Base-by-base conservation (phyloP, 2,113 vertebrate genomes). In the Eretmochelys imbricata region DNA sequence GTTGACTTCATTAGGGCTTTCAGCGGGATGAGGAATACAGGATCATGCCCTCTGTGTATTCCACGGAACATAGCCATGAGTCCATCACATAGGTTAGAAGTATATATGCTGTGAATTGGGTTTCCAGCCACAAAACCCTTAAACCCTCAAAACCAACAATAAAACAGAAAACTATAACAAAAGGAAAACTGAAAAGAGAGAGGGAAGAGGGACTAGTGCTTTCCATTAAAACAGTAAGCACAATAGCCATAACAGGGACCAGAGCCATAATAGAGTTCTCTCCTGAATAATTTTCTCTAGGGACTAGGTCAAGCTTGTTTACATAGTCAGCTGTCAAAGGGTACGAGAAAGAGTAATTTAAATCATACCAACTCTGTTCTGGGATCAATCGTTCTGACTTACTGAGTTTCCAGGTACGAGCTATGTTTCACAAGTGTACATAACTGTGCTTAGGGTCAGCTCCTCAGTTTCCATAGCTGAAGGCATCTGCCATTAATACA, bases 41-140 rank as follows among this genome's bases (percentile, higher is more conserved):
- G 90, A 85, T 87, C 0, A 54, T 62, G 84, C 38, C 81, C 91
- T 87, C 75, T 0, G 0, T 87, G 42, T 78, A 25, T 87, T 82
- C 62, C 46, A n/a, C 78, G 85, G 91, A 72, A 89, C 83, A 31
- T 81, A 78, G 72, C 82, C 69, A 16, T 25, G 65, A 96, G 83
- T 85, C 81, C 84, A 95, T 11, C 65, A 94, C 82, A 22, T 31
- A 8, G 48, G 27, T 78, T 95, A 86, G 76, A 88, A 90, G 85
- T 35, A 19, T n/a, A 75, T 9, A 25, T 83, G 25, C 76, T 79
- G 42, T 51, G 72, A 96, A 62, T 53, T 51, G 85, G 38, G 9
- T 78, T 65, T 29, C 49, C 81, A 95, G 51, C 19, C 62, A 62
- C 29, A n/a, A 72, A 13, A 94, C 65, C 88, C 72, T 50, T 42